These are phyloP conservation scores for Cyprinodon variegatus DNA, from an alignment of 2,113 vertebrate genomes.

Conservation along the genomic window DNA sequence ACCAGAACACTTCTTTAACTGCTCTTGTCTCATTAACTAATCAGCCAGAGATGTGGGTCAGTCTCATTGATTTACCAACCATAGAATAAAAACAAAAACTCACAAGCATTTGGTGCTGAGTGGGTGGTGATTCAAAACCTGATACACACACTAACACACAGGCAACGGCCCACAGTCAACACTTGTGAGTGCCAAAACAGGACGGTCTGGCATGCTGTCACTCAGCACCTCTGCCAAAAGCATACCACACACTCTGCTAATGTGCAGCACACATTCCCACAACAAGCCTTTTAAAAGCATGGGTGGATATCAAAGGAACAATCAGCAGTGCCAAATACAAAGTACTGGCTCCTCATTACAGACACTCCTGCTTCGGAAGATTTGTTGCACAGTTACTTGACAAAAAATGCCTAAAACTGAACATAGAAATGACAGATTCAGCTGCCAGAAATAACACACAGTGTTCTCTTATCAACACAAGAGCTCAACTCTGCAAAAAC, in stretches of 20 bases:
- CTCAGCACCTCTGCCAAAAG: slow-evolving; percentile 59
- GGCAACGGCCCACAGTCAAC: slow-evolving; percentile 68
- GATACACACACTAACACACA: slow-evolving; percentile 29
- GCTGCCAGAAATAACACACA: slow-evolving; percentile 26
- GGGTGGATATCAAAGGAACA: slow-evolving; percentile 34
- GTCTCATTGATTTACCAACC: slow-evolving; percentile 39
- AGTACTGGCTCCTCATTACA: slow-evolving; percentile 24
- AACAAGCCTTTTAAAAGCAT: slow-evolving; percentile 32
- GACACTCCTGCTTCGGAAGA: slow-evolving; percentile 14
- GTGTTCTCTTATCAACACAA: background rate
- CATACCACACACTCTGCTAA: slow-evolving; percentile 40
- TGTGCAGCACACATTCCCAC: slow-evolving; percentile 43
- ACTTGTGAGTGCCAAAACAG: slow-evolving; percentile 63
- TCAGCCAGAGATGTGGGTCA: slow-evolving; percentile 39
- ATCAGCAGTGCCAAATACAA: slow-evolving; percentile 46
- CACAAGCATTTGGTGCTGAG: slow-evolving; percentile 57
- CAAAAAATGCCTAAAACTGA: slow-evolving; percentile 10
- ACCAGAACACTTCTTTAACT: slow-evolving; percentile 17
- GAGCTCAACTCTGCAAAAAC: background rate
- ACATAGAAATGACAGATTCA: background rate
- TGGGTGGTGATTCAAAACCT: slow-evolving; percentile 49
- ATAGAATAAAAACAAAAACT: slow-evolving; percentile 34
- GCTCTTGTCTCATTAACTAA: slow-evolving; percentile 41
- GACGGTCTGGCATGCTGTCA: slow-evolving; percentile 64
- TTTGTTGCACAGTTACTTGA: slow-evolving; percentile 6